phyloP scores from a whole-genome alignment of 2,113 vertebrate species.

The Seriola quinqueradiata region DNA sequence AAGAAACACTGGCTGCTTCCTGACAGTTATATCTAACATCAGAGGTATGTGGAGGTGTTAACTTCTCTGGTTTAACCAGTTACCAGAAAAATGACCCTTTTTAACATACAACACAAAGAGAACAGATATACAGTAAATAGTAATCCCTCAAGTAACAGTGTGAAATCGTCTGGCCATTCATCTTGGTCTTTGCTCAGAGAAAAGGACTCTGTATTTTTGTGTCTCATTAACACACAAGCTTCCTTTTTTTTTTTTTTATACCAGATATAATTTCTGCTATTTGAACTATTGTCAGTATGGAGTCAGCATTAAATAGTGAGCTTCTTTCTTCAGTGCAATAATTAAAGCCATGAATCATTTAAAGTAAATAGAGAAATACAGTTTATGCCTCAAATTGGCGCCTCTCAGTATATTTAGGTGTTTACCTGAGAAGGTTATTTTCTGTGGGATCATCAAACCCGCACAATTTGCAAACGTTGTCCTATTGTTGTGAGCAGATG shows the following conservation, averaged over 20 bases:
- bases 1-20: conserved; percentile 74
- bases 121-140: conserved; percentile 45
- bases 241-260: neutral
- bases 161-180: conserved; percentile 51
- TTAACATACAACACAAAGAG: conserved; percentile 62
- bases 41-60: conserved; percentile 79
- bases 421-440: conserved; percentile 55
- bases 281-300: conserved; percentile 34
- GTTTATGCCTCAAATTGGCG: conserved; percentile 5
- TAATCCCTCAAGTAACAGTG: conserved; percentile 48
- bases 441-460: conserved; percentile 60
- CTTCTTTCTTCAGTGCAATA: conserved; percentile 33
- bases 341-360: conserved; percentile 74
- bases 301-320: conserved; percentile 32
- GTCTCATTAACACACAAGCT: conserved; percentile 52
- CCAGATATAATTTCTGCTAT: conserved; percentile 34
- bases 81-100: conserved; percentile 69
- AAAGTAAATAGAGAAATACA: conserved; percentile 33
- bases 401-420: conserved; percentile 35
- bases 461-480: conserved; percentile 73
- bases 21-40: conserved; percentile 78
- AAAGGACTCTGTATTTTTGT: conserved; percentile 55
- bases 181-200: conserved; percentile 61
- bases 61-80: conserved; percentile 73
- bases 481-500: conserved; percentile 75